Evolutionary conservation across 1,140 invertebrate species (phyloP).

Genomic region (Drosophila tsacasi): DNA sequence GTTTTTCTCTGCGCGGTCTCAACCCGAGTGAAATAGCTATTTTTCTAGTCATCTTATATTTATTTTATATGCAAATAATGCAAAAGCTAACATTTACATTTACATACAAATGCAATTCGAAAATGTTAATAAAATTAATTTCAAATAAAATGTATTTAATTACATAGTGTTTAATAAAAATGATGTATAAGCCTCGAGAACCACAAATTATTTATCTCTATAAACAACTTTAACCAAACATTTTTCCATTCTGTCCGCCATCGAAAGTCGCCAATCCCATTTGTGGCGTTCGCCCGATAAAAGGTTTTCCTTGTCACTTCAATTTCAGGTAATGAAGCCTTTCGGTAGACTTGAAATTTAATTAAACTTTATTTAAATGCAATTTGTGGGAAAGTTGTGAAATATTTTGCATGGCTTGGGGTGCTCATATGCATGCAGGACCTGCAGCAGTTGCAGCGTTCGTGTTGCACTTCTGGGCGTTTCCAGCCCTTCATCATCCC

Average conservation of each 20-base stretch:
- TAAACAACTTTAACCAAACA: neutral
- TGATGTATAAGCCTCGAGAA: neutral
- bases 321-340: conserved; percentile 29
- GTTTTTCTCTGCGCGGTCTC: neutral
- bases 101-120: too few species aligned
- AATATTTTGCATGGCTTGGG: conserved; percentile 12
- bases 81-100: too few species aligned
- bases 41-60: neutral
- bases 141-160: neutral
- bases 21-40: neutral
- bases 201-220: neutral
- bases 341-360: conserved; percentile 32
- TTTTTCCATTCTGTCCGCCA: neutral
- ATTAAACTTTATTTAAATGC: conserved; percentile 44
- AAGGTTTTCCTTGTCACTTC: conserved; percentile 36
- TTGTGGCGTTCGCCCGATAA: conserved; percentile 24
- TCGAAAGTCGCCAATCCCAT: conserved; percentile 6
- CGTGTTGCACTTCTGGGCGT: conserved; percentile 20
- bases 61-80: too few species aligned
- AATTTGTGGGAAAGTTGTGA: conserved; percentile 41
- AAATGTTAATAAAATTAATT: too few species aligned
- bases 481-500: conserved; percentile 1
- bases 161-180: neutral
- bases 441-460: conserved; percentile 16
- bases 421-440: neutral